Evolutionary conservation across 1,140 invertebrate species (phyloP), one percentile per base, ranked within the genome.

Genomic region (Ectropis grisescens): DNA sequence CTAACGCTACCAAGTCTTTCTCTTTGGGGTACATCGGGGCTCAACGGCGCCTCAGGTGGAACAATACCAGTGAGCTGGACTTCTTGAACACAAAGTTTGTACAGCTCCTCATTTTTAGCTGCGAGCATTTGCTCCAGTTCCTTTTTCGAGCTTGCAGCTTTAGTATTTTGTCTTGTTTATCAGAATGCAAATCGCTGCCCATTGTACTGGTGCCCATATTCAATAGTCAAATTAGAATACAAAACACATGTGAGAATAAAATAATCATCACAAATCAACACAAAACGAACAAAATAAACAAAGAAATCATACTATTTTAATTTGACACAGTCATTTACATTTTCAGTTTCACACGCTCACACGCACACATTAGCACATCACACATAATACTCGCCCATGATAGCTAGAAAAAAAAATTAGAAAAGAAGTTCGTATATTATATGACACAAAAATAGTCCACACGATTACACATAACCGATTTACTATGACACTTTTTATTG

Each of bases 1-100:
- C 60, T 60, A 30, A 79, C 47, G 44, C 65, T 70, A 24, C 61
- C 68, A 13, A 74, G 40, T 50, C 79, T 50, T 39, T 76, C 72
- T 39, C 67, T 51, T 34, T 69, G 62, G 8, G 71, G 58, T 1
- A 72, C 92, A 24, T 92, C 93, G 7, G 92, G 90, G 33, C 87
- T 89, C 14, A 92, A 59, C 7, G 93, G 93, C 26, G 88, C 92
- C 75, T 96, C 94, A 4, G 87, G 85, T 12, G 94, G 93, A 50
- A 96, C 82, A 47, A 91, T 78, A 32, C 94, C 94, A 1, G 92
- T 95, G 19, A 96, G 67, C 53, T 94, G 91, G 11, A 91, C 93
- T 84, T 96, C 93, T 52, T 90, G 76, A 4, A 95, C 83, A 58
- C 94, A 95, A 29, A 95, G 65, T 45, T 84, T 85, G 61, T 92